These are phyloP conservation scores for Maniola hyperantus DNA, from an alignment of 2,888 invertebrate genomes.

Conservation along the genomic window DNA sequence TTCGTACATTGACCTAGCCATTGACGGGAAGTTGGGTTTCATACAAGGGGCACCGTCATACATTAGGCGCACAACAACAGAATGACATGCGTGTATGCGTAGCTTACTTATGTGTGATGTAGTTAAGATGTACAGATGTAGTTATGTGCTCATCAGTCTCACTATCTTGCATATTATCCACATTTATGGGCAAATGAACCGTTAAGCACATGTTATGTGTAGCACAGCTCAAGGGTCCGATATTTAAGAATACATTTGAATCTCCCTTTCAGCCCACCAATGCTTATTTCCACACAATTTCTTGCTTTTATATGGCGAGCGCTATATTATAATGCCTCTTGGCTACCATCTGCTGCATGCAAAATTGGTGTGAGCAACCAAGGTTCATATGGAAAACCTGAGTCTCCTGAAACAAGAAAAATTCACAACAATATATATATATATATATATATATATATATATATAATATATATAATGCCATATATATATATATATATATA, in stretches of 20 bases:
- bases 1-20: too few species aligned
- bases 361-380: constrained; percentile 1
- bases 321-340: background rate
- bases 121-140: too few species aligned
- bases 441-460: too few species aligned
- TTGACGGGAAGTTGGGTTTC: too few species aligned
- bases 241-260: background rate
- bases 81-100: too few species aligned
- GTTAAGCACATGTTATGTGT: background rate
- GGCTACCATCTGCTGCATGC: background rate
- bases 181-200: background rate
- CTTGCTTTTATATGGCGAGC: background rate
- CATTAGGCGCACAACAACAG: too few species aligned
- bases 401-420: constrained; percentile 5
- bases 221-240: background rate
- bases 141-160: background rate
- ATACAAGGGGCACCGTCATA: too few species aligned
- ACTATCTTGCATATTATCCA: background rate
- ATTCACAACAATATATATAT: background rate
- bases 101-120: too few species aligned
- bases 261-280: background rate
- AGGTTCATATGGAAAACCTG: background rate
- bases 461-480: too few species aligned
- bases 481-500: too few species aligned
- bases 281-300: background rate